phyloP scores from a whole-genome alignment of 2,113 vertebrate species.

The Chloropsis hardwickii region DNA sequence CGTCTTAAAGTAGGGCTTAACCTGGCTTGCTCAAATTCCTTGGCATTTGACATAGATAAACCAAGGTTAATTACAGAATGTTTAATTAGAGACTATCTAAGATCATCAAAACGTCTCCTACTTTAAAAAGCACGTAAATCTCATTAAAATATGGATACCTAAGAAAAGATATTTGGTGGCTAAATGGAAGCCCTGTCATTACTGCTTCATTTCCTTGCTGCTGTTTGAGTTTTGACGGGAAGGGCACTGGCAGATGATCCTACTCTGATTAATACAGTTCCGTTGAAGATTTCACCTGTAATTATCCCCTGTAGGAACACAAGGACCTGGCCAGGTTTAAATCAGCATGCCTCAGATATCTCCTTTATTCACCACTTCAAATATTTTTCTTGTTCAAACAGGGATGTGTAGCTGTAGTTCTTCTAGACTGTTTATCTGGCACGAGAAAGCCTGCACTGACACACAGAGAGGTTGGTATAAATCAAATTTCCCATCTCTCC shows the following conservation, averaged over 20 bases:
- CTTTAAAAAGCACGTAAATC: neutral
- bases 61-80: conserved; percentile 29
- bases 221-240: neutral
- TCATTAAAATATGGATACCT: conserved; percentile 25
- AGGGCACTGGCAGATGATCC: conserved; percentile 8
- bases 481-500: neutral
- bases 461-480: neutral
- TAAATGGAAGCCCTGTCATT: conserved; percentile 22
- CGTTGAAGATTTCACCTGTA: neutral
- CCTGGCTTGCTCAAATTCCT: conserved; percentile 7
- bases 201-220: conserved; percentile 11
- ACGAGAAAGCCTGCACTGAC: neutral
- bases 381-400: neutral
- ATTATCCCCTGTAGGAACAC: conserved; percentile 18
- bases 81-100: conserved; percentile 38
- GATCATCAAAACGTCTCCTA: neutral
- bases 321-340: neutral
- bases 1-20: neutral
- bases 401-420: neutral
- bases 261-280: conserved; percentile 16
- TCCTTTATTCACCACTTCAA: neutral
- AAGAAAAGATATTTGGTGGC: neutral
- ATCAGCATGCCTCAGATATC: neutral
- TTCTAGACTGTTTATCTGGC: neutral
- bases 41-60: neutral